Evolutionary conservation across 2,888 invertebrate species (phyloP), one percentile per base, ranked within the genome.

Genomic region (Leptinotarsa juncta): DNA sequence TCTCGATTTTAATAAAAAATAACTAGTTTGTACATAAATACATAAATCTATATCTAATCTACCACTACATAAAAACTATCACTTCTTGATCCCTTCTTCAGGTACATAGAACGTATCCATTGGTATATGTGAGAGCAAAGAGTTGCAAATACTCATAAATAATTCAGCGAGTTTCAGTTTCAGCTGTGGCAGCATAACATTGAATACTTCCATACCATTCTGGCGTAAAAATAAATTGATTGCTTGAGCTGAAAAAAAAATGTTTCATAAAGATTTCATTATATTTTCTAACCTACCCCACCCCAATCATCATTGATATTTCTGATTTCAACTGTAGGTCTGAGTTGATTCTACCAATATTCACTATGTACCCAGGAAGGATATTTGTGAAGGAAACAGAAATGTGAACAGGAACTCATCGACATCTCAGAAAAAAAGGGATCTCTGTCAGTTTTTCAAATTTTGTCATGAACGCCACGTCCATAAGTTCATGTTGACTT

Each of bases 211-310:
- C 75, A 91, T 90, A 0, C 93, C 93, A 83, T 93, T 93, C 83
- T 93, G 93, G 68, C 91, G 89, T 50, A 94, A 89, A 83, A 94
- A 94, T 67, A 93, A 88, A 84, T 94, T 94, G 10, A 92, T 93
- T 16, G 93, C 93, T 86, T 93, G 92, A 79, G 92, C 93, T 94
- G 83, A 53, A 89, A 88, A 79, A 75, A 42, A 42, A 42, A 10
- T 3, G 5, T 26, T 4, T 26, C 10, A 42, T 42, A 42, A 5
- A 32, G 7, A 32, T 32, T 32, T 32, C 7, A 7, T 32, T 32
- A 10, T 32, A 32, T 32, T 32, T 32, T 32, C 32, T 1, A 10
- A 32, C 1, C 32, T 10, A 10, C 32, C 32, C 32, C 32, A 32
- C 32, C 10, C 10, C 2, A 10, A 32, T 32, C 7, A 10, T 32